Conservation (phyloP, 2,888 invertebrate genomes). For the Lagria hirta region DNA sequence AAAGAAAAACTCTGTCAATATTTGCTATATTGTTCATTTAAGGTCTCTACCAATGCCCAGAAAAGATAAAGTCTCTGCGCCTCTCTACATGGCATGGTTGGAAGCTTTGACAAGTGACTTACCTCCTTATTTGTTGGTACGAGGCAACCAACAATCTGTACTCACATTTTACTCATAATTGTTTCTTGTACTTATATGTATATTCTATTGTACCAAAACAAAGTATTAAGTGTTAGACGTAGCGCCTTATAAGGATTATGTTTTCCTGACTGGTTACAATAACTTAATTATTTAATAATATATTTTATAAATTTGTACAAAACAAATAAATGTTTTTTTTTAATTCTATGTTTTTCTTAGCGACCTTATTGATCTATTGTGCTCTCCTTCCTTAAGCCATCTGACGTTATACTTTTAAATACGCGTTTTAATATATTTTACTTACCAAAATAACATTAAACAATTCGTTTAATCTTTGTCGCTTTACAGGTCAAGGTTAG, state of each 20-base stretch:
- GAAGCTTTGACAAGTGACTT: slow-evolving; percentile 86
- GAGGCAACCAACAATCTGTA: slow-evolving; percentile 87
- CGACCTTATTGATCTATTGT: no score
- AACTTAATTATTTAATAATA: slow-evolving; percentile 4
- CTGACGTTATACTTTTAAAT: no score
- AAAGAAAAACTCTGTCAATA: background rate
- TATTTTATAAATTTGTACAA: slow-evolving; percentile 22
- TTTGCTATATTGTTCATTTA: slow-evolving; percentile 15
- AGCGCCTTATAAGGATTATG: slow-evolving; percentile 11
- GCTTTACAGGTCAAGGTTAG: no score
- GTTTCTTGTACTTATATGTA: background rate
- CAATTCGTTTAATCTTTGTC: no score
- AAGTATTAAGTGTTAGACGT: slow-evolving; percentile 13
- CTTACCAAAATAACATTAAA: no score
- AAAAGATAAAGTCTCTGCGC: slow-evolving; percentile 84
- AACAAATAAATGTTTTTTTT: slow-evolving; percentile 13
- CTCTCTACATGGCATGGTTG: slow-evolving; percentile 95
- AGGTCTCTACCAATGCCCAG: slow-evolving; percentile 91
- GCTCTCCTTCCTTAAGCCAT: no score
- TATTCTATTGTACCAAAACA: slow-evolving; percentile 16
- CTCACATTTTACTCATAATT: slow-evolving; percentile 85
- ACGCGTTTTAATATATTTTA: no score
- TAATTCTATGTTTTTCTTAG: no score
- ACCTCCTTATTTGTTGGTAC: slow-evolving; percentile 84
- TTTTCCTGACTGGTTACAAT: no score